phyloP scores from a whole-genome alignment of 1,140 invertebrate genomes.

The Patella vulgata region DNA sequence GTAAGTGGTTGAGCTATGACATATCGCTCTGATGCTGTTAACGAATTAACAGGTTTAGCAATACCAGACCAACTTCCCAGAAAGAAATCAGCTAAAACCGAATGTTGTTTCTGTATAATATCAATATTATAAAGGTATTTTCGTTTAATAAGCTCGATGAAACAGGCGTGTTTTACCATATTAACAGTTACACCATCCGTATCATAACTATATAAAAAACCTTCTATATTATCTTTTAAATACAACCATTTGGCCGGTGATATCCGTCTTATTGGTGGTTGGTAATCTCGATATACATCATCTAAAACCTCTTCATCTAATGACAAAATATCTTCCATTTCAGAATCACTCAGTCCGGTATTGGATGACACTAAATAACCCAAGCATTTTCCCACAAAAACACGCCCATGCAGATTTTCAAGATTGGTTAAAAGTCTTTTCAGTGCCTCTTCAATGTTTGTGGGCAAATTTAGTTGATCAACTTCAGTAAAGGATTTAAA shows the following conservation, averaged over 20 bases:
- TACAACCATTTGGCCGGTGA: conserved; percentile 50
- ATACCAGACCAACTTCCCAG: conserved; percentile 51
- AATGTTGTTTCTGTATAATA: conserved; percentile 41
- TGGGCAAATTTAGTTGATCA: conserved; percentile 19
- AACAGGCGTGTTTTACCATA: conserved; percentile 46
- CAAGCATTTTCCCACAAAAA: conserved; percentile 74
- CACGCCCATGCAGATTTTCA: conserved; percentile 49
- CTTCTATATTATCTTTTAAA: conserved; percentile 39
- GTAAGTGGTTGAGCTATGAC: conserved; percentile 56
- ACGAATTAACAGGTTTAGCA: conserved; percentile 38
- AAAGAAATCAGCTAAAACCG: conserved; percentile 59
- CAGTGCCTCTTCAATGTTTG: conserved; percentile 37
- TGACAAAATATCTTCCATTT: conserved; percentile 63
- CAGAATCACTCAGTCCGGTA: conserved; percentile 61
- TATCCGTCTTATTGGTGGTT: conserved; percentile 47
- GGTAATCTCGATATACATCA: conserved; percentile 42
- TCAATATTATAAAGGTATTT: conserved; percentile 41
- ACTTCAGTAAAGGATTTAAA: conserved; percentile 35
- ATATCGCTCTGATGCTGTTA: conserved; percentile 27
- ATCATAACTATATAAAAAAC: conserved; percentile 37
- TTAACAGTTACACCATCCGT: conserved; percentile 53
- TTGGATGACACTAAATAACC: conserved; percentile 72
- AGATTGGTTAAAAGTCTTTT: conserved; percentile 41
- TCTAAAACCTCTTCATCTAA: conserved; percentile 60
- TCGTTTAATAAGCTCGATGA: conserved; percentile 31